Conservation (phyloP, 64 coral and sea anemone genomes). For the Exaiptasia diaphana region DNA sequence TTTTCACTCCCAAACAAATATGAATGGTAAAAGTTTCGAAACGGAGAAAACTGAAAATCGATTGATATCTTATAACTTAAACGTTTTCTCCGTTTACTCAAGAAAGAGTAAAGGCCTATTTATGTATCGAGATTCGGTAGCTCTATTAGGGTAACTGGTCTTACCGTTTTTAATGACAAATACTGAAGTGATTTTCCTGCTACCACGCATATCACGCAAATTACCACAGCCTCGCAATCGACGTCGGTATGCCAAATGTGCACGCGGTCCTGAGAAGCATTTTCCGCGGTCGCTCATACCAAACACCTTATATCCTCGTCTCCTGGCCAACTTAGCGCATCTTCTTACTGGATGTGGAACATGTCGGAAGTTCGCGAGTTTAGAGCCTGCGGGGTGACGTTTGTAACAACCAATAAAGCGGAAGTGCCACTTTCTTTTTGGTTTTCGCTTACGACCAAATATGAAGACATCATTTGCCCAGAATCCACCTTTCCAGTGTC, state of each 20-base stretch:
- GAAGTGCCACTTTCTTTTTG: neutral
- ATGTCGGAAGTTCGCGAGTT: neutral
- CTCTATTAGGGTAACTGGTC: no score
- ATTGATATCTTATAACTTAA: no score
- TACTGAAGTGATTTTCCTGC: neutral
- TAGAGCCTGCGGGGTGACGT: neutral
- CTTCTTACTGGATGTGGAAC: neutral
- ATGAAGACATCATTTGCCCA: slow-evolving; percentile 50
- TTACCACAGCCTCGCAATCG: neutral
- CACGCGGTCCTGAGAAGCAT: neutral
- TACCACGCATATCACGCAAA: neutral
- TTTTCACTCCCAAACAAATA: no score
- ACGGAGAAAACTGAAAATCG: no score
- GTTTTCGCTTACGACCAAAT: neutral
- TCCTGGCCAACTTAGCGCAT: neutral
- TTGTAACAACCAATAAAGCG: neutral
- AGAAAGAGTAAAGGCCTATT: no score
- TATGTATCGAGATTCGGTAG: no score
- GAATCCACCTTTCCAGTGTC: slow-evolving; percentile 32
- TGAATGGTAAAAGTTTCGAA: no score
- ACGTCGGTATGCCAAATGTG: neutral
- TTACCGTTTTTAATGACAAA: slow-evolving; percentile 17
- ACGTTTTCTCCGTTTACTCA: no score
- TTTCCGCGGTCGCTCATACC: neutral
- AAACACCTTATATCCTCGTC: slow-evolving; percentile 12